Evolutionary conservation across 2,113 vertebrate genomes (phyloP).

Genomic region (Marmota monax): DNA sequence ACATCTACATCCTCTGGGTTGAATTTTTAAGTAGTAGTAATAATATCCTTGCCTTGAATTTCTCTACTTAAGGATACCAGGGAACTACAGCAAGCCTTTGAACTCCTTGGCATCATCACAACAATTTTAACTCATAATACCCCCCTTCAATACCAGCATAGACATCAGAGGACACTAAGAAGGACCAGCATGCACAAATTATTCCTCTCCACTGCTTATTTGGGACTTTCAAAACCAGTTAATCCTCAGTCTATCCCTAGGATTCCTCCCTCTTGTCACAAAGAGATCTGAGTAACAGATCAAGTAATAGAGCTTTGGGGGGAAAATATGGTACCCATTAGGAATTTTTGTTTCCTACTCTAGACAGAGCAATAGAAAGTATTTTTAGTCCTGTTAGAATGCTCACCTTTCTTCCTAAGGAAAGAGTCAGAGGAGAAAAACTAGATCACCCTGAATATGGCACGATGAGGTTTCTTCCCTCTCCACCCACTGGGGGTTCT

Average conservation of each 20-base stretch:
- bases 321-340: neutral
- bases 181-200: neutral
- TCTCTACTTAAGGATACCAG: neutral
- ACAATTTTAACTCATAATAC: neutral
- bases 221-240: neutral
- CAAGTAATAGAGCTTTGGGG: neutral
- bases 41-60: neutral
- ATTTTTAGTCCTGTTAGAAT: neutral
- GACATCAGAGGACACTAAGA: neutral
- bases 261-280: neutral
- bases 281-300: neutral
- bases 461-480: neutral
- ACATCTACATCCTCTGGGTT: neutral
- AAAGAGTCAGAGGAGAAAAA: neutral
- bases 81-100: constrained; percentile 1
- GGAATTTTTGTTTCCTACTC: neutral
- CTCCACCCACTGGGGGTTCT: neutral
- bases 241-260: neutral
- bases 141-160: neutral
- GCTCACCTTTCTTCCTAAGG: constrained; percentile 17
- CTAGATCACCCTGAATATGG: neutral
- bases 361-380: neutral
- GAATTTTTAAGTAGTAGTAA: neutral
- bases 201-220: neutral
- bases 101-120: neutral